Conservation (phyloP, 92 coral and sea anemone genomes). For the Heliopora coerulea region DNA sequence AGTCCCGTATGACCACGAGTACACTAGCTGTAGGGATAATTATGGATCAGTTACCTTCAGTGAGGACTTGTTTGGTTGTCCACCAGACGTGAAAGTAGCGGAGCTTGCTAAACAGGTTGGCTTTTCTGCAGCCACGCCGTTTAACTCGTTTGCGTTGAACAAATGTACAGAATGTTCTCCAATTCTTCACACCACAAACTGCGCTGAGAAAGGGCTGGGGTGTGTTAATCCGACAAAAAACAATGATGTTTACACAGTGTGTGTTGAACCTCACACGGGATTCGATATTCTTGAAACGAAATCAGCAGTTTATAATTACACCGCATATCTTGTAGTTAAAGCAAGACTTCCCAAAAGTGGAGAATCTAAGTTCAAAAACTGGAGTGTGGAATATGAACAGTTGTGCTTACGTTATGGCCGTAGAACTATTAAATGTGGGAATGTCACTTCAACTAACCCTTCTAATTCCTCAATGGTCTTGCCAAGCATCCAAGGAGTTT, state of each 20-base stretch:
- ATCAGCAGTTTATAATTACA: background rate
- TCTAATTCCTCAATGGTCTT: background rate
- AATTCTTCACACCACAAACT: conserved; percentile 26
- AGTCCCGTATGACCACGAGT: conserved; percentile 7
- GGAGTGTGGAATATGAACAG: conserved; percentile 15
- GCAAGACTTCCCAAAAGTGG: background rate
- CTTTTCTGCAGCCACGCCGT: conserved; percentile 10
- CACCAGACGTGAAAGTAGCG: conserved; percentile 17
- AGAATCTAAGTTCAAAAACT: conserved; percentile 9
- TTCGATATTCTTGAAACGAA: conserved; percentile 8
- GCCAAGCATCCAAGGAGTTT: background rate
- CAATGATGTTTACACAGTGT: conserved; percentile 26
- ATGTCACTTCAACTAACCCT: background rate
- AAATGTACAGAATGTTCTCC: conserved; percentile 25
- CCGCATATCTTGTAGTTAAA: conserved; percentile 23
- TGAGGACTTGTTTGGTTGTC: conserved; percentile 41
- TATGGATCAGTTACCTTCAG: conserved; percentile 45
- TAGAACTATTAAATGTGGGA: conserved; percentile 1
- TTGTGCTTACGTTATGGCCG: conserved; percentile 23
- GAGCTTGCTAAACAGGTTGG: conserved; percentile 26
- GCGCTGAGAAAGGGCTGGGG: conserved; percentile 38
- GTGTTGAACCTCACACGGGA: conserved; percentile 12
- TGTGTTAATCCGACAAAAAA: conserved; percentile 32
- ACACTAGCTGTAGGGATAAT: conserved; percentile 45
- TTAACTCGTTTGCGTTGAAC: conserved; percentile 20